Base-by-base conservation (phyloP, 2,113 vertebrate species). In the Melanostigma gelatinosum region DNA sequence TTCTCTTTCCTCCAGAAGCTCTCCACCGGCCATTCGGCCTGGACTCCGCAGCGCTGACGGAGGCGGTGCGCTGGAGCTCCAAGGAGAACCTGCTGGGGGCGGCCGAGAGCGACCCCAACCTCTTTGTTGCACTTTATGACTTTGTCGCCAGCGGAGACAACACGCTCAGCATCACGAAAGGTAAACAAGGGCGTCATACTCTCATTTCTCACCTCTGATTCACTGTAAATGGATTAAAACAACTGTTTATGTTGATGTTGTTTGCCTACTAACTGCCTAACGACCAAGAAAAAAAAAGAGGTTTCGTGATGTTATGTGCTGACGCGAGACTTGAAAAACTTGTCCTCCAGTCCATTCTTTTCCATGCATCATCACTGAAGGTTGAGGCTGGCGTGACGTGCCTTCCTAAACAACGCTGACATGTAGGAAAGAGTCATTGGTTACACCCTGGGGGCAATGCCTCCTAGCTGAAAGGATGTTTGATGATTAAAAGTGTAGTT, bases 71-170 rank as follows among this genome's bases (percentile, higher is more conserved):
- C 84, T 99, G 98, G 98, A 99, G 97, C 93, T 99, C 98, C 81
- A 99, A 99, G 94, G 98, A 99, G 94, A 99, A 99, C 91, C 94
- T 99, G 63, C 96, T 99, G 4, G 97, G 98, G 85, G 98, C 97
- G 34, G 94, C 98, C 0, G 98, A 99, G 94, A 99, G 97, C 6
- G 98, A 99, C 84, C 98, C 98, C 48, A 99, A 99, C 95, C 97
- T 99, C 88, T 99, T 99, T 57, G 97, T 99, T 93, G 98, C 98
- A 95, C 98, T 99, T 96, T 99, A 99, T 60, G 98, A 99, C 93
- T 99, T 99, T 88, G 98, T 99, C 62, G 98, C 98, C 89, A 99
- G 98, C n/a, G 98, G 98, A 73, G 98, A 99, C 95, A 99, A 99
- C 93, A 99, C 98, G 0, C 97, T 99, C 81, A 99, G 98, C 94